Evolutionary conservation across 1,140 invertebrate genomes (phyloP).

Genomic region (Drosophila quadrilineata): DNA sequence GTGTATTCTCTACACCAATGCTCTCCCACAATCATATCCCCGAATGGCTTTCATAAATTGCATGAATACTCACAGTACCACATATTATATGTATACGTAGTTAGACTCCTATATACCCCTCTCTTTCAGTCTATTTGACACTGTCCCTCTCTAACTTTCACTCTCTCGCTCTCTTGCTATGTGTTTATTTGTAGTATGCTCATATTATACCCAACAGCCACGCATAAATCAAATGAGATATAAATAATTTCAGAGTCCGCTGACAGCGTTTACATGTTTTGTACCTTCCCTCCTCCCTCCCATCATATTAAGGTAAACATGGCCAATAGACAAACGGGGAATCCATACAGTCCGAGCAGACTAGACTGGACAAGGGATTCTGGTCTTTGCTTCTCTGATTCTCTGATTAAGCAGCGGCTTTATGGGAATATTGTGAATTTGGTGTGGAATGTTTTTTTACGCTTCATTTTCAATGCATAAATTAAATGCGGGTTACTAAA

Average conservation of each 20-base stretch:
- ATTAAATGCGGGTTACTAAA: too few relatives aligned
- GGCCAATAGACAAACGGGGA: background rate
- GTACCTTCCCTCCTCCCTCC: background rate
- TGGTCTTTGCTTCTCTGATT: too few relatives aligned
- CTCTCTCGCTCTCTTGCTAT: too few relatives aligned
- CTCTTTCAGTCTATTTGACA: background rate
- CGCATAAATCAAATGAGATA: conserved; percentile 61
- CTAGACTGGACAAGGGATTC: too few relatives aligned
- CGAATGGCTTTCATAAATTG: conserved; percentile 50
- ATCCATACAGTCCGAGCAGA: too few relatives aligned
- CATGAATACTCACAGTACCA: conserved; percentile 31
- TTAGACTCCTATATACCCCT: background rate
- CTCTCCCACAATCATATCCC: background rate
- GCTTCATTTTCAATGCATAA: too few relatives aligned
- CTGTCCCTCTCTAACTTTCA: background rate
- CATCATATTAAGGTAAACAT: conserved; percentile 4
- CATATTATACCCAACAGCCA: conserved; percentile 28
- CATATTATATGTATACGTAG: background rate
- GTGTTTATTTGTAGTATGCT: conserved; percentile 21
- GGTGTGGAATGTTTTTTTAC: too few relatives aligned
- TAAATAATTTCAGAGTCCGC: conserved; percentile 31
- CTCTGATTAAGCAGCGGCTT: background rate
- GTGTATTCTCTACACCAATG: background rate
- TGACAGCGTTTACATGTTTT: conserved; percentile 34
- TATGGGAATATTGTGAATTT: too few relatives aligned